phyloP scores from a whole-genome alignment of 2,113 vertebrate genomes.

The Pampusana beccarii region DNA sequence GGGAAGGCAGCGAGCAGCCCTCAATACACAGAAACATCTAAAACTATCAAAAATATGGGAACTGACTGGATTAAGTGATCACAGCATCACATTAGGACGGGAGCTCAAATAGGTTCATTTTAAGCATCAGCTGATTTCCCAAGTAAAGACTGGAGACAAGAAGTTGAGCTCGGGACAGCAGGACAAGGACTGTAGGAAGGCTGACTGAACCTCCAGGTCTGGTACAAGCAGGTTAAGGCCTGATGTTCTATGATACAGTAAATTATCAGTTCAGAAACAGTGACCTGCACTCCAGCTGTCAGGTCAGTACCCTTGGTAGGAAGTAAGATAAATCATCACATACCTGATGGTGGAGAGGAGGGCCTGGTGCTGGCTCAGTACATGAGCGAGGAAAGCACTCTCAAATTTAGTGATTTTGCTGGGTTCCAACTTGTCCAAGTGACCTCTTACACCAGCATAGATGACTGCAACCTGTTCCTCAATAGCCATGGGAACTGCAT shows the following conservation, averaged over 20 bases:
- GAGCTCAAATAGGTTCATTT: background rate
- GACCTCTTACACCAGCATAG: constrained; percentile 94
- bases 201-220: background rate
- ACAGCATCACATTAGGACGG: rapidly evolving
- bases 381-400: constrained; percentile 90
- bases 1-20: background rate
- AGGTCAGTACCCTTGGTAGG: background rate
- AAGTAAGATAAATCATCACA: background rate
- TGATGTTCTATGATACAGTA: background rate
- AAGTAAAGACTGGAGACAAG: background rate
- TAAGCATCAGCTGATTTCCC: background rate
- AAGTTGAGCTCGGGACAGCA: background rate
- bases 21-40: background rate
- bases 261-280: background rate
- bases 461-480: constrained; percentile 98
- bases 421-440: constrained; percentile 97
- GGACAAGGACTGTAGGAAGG: rapidly evolving
- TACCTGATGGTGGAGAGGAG: constrained; percentile 89
- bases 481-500: constrained; percentile 94
- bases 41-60: rapidly evolving
- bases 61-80: background rate
- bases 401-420: constrained; percentile 98
- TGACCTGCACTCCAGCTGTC: background rate
- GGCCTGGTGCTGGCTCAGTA: constrained; percentile 90
- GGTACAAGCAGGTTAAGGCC: background rate